Conservation (phyloP, 1,140 invertebrate genomes). For the Adelges cooleyi region DNA sequence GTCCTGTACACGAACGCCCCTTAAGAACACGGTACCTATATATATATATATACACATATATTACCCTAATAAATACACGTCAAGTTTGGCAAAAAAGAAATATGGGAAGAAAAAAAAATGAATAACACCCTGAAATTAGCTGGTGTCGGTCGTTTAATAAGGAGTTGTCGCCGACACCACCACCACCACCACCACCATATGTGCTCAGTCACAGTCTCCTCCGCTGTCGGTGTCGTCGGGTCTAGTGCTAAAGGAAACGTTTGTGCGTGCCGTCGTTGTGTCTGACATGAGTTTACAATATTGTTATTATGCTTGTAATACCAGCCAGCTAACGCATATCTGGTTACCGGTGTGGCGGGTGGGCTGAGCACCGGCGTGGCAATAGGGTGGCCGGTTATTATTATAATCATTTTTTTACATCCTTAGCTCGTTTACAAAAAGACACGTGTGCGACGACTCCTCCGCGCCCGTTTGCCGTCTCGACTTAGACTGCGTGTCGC, state of each 20-base stretch:
- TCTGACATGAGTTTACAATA: slow-evolving; percentile 24
- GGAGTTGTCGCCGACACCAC: slow-evolving; percentile 8
- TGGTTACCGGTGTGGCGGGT: background rate
- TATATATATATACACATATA: no score
- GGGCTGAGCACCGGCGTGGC: no score
- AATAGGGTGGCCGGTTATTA: background rate
- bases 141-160: slow-evolving; percentile 10
- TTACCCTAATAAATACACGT: slow-evolving; percentile 23
- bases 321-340: slow-evolving; percentile 15
- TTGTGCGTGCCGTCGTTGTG: slow-evolving; percentile 23
- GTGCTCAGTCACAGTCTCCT: background rate
- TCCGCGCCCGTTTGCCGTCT: background rate
- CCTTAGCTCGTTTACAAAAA: background rate
- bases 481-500: slow-evolving; percentile 22
- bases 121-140: slow-evolving; percentile 8
- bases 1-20: background rate
- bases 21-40: no score
- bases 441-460: background rate
- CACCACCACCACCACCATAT: no score
- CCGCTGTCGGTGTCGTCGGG: background rate
- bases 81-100: slow-evolving; percentile 7
- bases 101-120: background rate
- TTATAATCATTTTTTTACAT: background rate
- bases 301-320: slow-evolving; percentile 18
- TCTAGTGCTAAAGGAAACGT: slow-evolving; percentile 15